Evolutionary conservation across 2,797 vertebrate genomes (phyloP).

Genomic region (Galaxias olidus): DNA sequence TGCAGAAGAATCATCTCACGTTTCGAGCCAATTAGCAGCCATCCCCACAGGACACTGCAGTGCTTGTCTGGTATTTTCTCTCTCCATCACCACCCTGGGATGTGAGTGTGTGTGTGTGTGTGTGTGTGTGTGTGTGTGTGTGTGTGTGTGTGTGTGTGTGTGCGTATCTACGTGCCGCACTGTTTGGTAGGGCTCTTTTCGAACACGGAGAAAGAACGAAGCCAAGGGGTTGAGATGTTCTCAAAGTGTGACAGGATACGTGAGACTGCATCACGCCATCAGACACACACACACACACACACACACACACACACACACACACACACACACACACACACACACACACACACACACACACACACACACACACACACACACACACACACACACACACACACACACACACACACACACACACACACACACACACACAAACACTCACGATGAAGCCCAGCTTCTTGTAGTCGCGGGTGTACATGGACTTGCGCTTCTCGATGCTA

Average conservation of each 20-base stretch:
- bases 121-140: conserved; percentile 14
- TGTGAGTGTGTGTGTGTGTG: not conserved
- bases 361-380: not conserved
- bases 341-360: not conserved
- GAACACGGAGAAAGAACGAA: not conserved
- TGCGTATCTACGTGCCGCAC: not conserved
- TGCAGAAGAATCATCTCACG: conserved; percentile 17
- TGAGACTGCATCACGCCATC: too few relatives aligned
- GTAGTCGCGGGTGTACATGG: conserved; percentile 98
- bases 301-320: too few relatives aligned
- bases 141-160: not conserved
- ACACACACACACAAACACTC: conserved; percentile 62
- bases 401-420: not conserved
- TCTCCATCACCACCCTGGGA: conserved; percentile 12
- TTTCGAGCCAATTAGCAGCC: conserved; percentile 30
- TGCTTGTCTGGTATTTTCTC: not conserved
- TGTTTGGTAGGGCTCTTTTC: too few relatives aligned
- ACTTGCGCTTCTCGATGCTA: conserved; percentile 96
- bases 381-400: not conserved
- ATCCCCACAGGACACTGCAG: not conserved
- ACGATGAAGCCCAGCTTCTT: conserved; percentile 99
- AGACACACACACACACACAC: too few relatives aligned
- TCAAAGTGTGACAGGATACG: not conserved
- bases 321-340: too few relatives aligned
- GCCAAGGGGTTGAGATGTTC: not conserved